Percentiles rank a stretch among this genome's conserved stretches.
phyloP scores from a whole-genome alignment of 2,113 vertebrate genomes.

The Ia io region DNA sequence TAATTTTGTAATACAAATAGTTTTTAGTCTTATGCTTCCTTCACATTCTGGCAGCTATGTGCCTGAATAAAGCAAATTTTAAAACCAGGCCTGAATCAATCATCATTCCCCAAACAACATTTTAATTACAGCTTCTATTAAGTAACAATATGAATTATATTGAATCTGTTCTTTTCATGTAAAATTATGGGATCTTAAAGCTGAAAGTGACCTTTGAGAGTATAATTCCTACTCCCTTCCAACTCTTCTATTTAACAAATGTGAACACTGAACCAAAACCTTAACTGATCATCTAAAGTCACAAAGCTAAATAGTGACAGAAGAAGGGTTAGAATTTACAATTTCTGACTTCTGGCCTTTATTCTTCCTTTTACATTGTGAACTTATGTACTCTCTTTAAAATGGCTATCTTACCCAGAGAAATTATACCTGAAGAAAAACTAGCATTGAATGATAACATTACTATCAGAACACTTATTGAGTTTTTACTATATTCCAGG shows the following conservation, averaged over 20 bases:
- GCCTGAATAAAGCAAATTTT: conserved; percentile 34
- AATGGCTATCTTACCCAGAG: not conserved
- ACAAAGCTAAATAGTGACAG: not conserved
- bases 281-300: not conserved
- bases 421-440: not conserved
- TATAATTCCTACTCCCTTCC: not conserved
- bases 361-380: not conserved
- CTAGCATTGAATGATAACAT: not conserved
- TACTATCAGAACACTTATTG: not conserved
- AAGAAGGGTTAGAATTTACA: not conserved
- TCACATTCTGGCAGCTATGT: not conserved
- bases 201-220: not conserved
- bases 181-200: conserved; percentile 47
- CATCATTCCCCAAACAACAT: conserved; percentile 1
- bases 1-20: conserved; percentile 36
- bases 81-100: not conserved
- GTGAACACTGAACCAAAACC: not conserved
- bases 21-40: conserved; percentile 25
- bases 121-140: conserved; percentile 44
- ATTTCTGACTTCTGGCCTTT: not conserved
- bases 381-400: not conserved
- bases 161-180: conserved; percentile 20
- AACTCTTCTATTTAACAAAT: not conserved
- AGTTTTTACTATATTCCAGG: not conserved
- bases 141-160: not conserved